Conservation (phyloP, 2,797 vertebrate species). For the Petrocephalus schoutedeni region DNA sequence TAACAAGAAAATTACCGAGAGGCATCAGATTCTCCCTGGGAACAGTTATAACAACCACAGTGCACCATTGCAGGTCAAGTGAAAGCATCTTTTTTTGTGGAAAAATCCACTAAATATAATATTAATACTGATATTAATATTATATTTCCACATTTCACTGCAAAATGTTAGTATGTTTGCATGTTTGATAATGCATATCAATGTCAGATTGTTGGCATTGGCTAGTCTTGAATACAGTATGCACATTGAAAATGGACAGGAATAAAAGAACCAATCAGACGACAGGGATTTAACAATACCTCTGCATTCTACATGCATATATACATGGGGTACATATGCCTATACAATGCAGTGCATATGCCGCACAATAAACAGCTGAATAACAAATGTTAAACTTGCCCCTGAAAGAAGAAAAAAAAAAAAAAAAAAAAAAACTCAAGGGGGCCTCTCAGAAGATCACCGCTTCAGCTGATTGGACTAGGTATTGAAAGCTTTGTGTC, state of each 20-base stretch:
- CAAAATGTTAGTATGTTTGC: constrained; percentile 6
- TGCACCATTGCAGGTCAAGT: constrained; percentile 10
- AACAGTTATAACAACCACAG: background rate
- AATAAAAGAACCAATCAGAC: background rate
- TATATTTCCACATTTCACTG: background rate
- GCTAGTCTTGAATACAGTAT: constrained; percentile 7
- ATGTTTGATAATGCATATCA: constrained; percentile 20
- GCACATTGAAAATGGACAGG: background rate
- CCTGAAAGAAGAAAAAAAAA: constrained; percentile 35
- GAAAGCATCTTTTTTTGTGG: background rate
- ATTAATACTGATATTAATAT: constrained; percentile 16
- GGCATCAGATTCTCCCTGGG: background rate
- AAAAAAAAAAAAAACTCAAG: constrained; percentile 42
- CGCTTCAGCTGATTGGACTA: constrained; percentile 62
- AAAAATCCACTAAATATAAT: constrained; percentile 14
- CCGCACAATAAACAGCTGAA: constrained; percentile 51
- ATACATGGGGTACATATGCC: background rate
- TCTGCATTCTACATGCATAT: constrained; percentile 5
- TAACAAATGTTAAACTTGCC: constrained; percentile 50
- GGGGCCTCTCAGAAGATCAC: constrained; percentile 51
- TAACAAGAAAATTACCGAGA: background rate
- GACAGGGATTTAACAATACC: background rate
- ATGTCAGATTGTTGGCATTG: background rate
- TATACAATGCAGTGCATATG: constrained; percentile 3
- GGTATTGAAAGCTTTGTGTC: constrained; percentile 70